Evolutionary conservation across 1,140 invertebrate species (phyloP).

Genomic region (Lutraria rhynchaena): DNA sequence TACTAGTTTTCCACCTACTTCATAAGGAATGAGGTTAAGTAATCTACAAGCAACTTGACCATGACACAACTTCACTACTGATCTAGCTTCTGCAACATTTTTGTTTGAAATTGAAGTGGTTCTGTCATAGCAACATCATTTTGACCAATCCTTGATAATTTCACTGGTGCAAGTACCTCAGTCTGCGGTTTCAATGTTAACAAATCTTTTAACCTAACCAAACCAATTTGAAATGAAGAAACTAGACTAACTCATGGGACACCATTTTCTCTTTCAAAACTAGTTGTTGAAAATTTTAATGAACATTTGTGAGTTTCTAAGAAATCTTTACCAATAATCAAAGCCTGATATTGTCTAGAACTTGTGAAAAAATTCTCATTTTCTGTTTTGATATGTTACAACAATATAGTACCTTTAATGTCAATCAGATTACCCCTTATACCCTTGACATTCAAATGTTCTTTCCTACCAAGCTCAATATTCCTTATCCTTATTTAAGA

Average conservation of each 20-base stretch:
- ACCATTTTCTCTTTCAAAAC: conserved; percentile 6
- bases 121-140: conserved; percentile 2
- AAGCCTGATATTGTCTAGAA: conserved; percentile 17
- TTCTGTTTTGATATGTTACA: background rate
- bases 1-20: no score
- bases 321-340: conserved; percentile 35
- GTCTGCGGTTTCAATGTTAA: background rate
- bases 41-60: conserved; percentile 23
- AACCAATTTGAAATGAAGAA: conserved; percentile 7
- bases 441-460: conserved; percentile 15
- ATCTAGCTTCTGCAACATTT: conserved; percentile 13
- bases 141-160: conserved; percentile 12
- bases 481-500: conserved; percentile 5
- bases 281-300: conserved; percentile 7
- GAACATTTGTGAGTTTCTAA: conserved; percentile 29
- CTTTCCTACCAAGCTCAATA: background rate
- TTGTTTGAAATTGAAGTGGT: conserved; percentile 4
- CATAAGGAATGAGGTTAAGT: no score
- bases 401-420: conserved; percentile 10
- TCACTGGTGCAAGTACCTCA: conserved; percentile 25
- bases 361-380: background rate
- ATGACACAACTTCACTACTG: conserved; percentile 1
- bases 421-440: conserved; percentile 38
- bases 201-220: conserved; percentile 7
- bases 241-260: background rate